phyloP scores from a whole-genome alignment of 2,888 invertebrate species.

The Trissoscelio sp. region DNA sequence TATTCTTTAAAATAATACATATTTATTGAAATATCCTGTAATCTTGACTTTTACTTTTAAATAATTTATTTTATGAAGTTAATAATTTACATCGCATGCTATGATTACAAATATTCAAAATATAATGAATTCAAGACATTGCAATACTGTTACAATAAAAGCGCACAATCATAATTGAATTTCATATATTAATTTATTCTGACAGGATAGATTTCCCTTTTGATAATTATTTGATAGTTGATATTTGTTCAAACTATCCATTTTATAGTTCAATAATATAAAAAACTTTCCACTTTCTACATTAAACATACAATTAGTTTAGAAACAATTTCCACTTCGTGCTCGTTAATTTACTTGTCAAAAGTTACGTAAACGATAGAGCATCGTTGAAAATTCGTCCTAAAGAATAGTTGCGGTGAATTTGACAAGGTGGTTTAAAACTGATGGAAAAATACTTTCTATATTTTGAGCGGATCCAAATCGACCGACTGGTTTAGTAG shows the following conservation, averaged over 20 bases:
- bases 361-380: conserved; percentile 22
- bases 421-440: neutral
- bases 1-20: too few species aligned
- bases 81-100: too few species aligned
- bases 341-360: conserved; percentile 1
- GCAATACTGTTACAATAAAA: too few species aligned
- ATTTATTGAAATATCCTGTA: too few species aligned
- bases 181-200: too few species aligned
- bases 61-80: too few species aligned
- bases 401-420: neutral
- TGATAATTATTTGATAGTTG: neutral
- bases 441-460: conserved; percentile 52
- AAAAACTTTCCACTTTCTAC: conserved; percentile 49
- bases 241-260: too few species aligned
- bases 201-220: too few species aligned
- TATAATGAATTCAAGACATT: too few species aligned
- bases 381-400: neutral
- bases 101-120: too few species aligned
- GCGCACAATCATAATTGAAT: too few species aligned
- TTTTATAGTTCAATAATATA: neutral
- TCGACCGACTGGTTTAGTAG: conserved; percentile 26
- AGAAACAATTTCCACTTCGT: conserved; percentile 8
- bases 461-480: conserved; percentile 44
- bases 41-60: too few species aligned
- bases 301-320: conserved; percentile 19